Base-by-base conservation (phyloP, 2,797 vertebrate genomes). In the Enteromius unitaeniatus region DNA sequence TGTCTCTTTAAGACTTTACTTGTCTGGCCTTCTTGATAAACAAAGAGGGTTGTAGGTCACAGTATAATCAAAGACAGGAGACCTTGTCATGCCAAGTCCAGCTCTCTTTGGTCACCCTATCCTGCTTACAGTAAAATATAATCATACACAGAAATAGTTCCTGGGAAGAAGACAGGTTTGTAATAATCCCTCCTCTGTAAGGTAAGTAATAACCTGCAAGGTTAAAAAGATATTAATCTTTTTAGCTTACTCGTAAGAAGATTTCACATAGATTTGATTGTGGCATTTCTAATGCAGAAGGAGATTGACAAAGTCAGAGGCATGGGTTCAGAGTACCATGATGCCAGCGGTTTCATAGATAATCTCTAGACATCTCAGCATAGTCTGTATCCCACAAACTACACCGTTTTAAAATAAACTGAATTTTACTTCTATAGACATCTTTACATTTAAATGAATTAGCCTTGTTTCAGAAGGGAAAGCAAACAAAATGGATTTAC, bases 131-230 rank as follows among this genome's bases (percentile, higher is more conserved):
- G 58, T 83, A 78, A 28, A 78, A 82, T 75, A 83, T 88, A 86
- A 88, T 88, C 83, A 86, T 62, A 65, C 70, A 77, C 69, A 78
- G 81, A 75, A 80, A 81, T 74, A 67, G 80, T 86, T 77, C 75
- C 76, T 86, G 82, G 82, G 85, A 87, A 80, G 79, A 83, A 84
- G 67, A 86, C 79, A 86, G 86, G 85, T 87, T 86, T 79, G 81
- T 82, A 80, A 84, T 87, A 87, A 85, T 89, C 86, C 87, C 84
- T 85, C 72, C 65, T 85, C 85, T 87, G 73, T 82, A 87, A 81
- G 72, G 82, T 84, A 78, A 80, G 73, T 81, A 81, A 84, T 87
- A 84, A 81, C 53, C 53, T 49, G 74, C 82, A 87, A 84, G 86
- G 85, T 86, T 86, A 83, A 78, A 84, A 87, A 81, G 82, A 84